Evolutionary conservation across 2,888 invertebrate genomes (phyloP), one percentile per base, ranked within the genome.

Genomic region (Caenorhabditis wallacei): DNA sequence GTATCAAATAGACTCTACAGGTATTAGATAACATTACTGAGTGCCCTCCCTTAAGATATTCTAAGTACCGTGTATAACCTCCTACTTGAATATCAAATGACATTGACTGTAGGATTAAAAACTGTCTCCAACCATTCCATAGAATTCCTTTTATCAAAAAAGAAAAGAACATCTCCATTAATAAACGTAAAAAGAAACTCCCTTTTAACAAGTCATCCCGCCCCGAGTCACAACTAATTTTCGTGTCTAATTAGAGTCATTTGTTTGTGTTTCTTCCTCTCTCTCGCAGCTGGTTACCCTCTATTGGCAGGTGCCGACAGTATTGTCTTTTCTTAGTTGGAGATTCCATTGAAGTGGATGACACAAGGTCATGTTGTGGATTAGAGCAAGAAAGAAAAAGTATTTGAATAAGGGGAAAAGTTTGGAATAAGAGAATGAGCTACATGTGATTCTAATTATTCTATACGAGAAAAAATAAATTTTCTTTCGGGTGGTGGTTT

Each of bases 231-330:
- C 51, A 53, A 64, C 69, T 54, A 43, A 75, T 63, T 66, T 51
- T 35, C 35, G 40, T 53, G 46, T 18, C 69, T 78, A 78, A 78
- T 78, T 78, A 56, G 68, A 78, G 61, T 78, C 69, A 78, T 78
- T 78, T 78, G 78, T 78, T 78, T 78, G 78, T 78, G 40, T 78
- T 69, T 78, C 69, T n/a, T n/a, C n/a, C n/a, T n/a, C n/a, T n/a
- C n/a, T n/a, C 30, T 26, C 74, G 46, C 75, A 75, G 68, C 76
- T 59, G 76, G 61, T 48, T 59, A 40, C 57, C 75, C 26, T 18
- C 30, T 30, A 30, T 57, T 26, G 37, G 46, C 61, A 63, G 61
- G 26, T 59, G 75, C 68, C 61, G 53, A 75, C 75, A 66, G 75
- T 75, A 75, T 75, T 75, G 75, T 64, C 74, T 11, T 46, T 72